phyloP scores from a whole-genome alignment of 2,113 vertebrate genomes.

The Sinosuthora webbiana region DNA sequence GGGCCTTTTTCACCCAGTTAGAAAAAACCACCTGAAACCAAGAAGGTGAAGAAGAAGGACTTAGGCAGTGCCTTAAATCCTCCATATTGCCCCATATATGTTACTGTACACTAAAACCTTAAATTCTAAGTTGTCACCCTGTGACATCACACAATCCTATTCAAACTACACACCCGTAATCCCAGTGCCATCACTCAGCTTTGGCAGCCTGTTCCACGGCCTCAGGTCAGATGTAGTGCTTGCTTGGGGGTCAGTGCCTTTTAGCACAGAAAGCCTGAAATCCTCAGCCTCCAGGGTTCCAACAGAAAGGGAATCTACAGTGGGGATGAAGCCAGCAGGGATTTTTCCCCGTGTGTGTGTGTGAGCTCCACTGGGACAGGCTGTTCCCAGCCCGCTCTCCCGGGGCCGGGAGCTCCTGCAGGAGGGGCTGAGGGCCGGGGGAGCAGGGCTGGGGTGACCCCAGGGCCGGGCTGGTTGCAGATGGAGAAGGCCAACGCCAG shows the following conservation, averaged over 20 bases:
- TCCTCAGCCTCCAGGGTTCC: not conserved
- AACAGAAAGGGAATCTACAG: accelerated
- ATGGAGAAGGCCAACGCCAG: constrained; percentile 94
- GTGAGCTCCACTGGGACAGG: not conserved
- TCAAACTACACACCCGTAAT: not conserved
- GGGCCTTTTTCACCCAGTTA: not conserved
- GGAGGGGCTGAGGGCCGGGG: accelerated
- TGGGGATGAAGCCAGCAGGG: not conserved
- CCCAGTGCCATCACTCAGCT: not conserved
- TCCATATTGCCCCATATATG: not conserved
- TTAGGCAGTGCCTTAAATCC: not conserved
- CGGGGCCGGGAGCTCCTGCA: not conserved
- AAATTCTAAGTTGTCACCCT: not conserved
- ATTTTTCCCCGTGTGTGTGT: accelerated
- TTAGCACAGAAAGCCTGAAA: not conserved
- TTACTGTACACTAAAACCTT: not conserved
- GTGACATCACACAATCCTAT: not conserved
- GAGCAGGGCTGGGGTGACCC: not conserved
- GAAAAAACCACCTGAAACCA: not conserved
- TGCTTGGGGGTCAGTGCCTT: not conserved
- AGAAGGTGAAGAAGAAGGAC: too few relatives aligned
- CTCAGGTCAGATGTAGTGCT: not conserved
- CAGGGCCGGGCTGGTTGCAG: constrained; percentile 1
- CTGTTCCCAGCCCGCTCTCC: accelerated
- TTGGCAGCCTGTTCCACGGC: not conserved